Conservation (phyloP, 2,797 vertebrate species). For the Gallirallus australis region DNA sequence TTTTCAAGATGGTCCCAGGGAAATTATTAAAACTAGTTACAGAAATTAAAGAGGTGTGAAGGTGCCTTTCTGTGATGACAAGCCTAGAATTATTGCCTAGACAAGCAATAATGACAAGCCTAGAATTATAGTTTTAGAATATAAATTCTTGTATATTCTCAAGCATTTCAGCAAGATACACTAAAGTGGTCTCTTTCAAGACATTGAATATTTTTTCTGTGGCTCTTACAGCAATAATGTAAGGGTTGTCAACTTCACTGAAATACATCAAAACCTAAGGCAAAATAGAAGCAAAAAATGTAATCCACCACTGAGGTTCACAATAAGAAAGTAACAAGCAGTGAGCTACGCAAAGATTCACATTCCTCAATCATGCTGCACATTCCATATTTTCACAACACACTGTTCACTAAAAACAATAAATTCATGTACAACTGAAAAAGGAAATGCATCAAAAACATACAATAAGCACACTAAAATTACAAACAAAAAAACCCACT, state of each 20-base stretch:
- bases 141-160: constrained; percentile 49
- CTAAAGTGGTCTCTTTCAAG: constrained; percentile 33
- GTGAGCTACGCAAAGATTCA: not conserved
- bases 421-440: not conserved
- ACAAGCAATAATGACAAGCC: constrained; percentile 58
- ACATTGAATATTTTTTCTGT: not conserved
- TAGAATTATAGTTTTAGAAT: constrained; percentile 65
- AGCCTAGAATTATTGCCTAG: constrained; percentile 54
- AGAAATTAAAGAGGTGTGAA: constrained; percentile 74
- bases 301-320: not conserved
- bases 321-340: not conserved
- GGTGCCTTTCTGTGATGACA: constrained; percentile 66
- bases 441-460: not conserved
- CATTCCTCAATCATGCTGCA: not conserved
- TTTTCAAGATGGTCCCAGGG: constrained; percentile 51
- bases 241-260: constrained; percentile 6
- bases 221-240: not conserved
- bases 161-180: constrained; percentile 23
- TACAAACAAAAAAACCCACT: not conserved
- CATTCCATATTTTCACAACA: not conserved
- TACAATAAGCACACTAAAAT: not conserved
- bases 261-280: constrained; percentile 4
- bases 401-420: not conserved
- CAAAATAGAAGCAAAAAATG: constrained; percentile 41
- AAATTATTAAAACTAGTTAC: constrained; percentile 72